Base-by-base conservation (phyloP, 1,140 invertebrate species). In the Drosophila ohnishii region DNA sequence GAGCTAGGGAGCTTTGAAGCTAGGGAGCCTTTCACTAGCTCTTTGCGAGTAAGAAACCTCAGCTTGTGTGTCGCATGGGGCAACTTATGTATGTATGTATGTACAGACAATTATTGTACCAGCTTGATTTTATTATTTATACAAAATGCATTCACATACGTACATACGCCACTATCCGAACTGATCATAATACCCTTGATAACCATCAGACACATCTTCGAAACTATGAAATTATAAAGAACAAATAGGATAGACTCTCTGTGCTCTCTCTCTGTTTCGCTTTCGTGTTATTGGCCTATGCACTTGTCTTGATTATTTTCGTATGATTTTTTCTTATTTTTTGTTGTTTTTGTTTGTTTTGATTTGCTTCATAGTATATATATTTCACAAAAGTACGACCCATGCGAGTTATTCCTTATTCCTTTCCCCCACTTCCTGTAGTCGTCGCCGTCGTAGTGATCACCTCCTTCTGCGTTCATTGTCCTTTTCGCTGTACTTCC, bases 91-190 rank as follows among this genome's bases (percentile, higher is more conserved):
- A 55, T 61, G 25, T 74, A 37, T 64, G 30, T 72, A 51, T 39
- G 45, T 47, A 56, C 61, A 61, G 37, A 65, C 16, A 48, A 28
- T 65, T 65, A 66, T 65, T 66, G 44, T 47, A 37, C 62, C 61
- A 48, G 25, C 34, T 34, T 35, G 60, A 48, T 19, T 50, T 66
- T 37, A 34, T 25, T 50, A 16, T 66, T 32, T 50, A 67, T 67
- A 67, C 64, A 67, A 67, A 67, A 67, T 66, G 61, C 61, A 64
- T 64, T 64, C 61, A 47, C 63, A 66, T 50, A 67, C 63, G 42
- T 66, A 66, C 64, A 67, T 48, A 66, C 42, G 34, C 35, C 35
- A 30, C 19, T 66, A 32, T 66, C 62, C 40, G 42, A 66, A 67
- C 44, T 50, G 16, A 66, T 66, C 62, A 34, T 65, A 66, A 66